phyloP scores from a whole-genome alignment of 2,888 invertebrate species.

The Amitus sp. region DNA sequence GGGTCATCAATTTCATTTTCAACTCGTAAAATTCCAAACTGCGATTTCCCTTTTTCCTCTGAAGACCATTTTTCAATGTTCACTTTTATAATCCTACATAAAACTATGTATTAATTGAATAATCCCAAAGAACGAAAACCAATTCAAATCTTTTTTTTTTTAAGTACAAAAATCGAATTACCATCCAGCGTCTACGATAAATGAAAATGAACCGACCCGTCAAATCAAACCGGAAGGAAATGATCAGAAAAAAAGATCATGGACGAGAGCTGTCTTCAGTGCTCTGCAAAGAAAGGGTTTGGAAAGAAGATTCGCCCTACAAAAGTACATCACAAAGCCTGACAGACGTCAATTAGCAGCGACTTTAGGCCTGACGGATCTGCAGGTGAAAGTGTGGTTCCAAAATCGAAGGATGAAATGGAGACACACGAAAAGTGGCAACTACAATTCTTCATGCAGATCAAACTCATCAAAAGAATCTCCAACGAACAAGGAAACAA shows the following conservation, averaged over 20 bases:
- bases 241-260: conserved; percentile 86
- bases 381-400: conserved; percentile 95
- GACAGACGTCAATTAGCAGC: conserved; percentile 92
- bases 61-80: too few relatives aligned
- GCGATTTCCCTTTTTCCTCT: too few relatives aligned
- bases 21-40: too few relatives aligned
- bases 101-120: too few relatives aligned
- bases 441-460: conserved; percentile 14
- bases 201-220: conserved; percentile 53
- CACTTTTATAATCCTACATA: too few relatives aligned
- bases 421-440: conserved; percentile 80
- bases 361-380: conserved; percentile 91
- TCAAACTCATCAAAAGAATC: background rate
- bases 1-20: too few relatives aligned
- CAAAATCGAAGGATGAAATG: conserved; percentile 92
- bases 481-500: too few relatives aligned
- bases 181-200: conserved; percentile 51
- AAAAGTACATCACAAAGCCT: conserved; percentile 96
- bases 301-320: conserved; percentile 90
- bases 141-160: too few relatives aligned
- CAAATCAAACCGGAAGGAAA: conserved; percentile 68
- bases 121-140: too few relatives aligned
- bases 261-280: conserved; percentile 96
- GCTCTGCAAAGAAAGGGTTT: conserved; percentile 94
- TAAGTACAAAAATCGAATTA: too few relatives aligned